These are phyloP conservation scores for Tiaroga cobitis DNA, from an alignment of 2,797 vertebrate species.

Conservation along the genomic window DNA sequence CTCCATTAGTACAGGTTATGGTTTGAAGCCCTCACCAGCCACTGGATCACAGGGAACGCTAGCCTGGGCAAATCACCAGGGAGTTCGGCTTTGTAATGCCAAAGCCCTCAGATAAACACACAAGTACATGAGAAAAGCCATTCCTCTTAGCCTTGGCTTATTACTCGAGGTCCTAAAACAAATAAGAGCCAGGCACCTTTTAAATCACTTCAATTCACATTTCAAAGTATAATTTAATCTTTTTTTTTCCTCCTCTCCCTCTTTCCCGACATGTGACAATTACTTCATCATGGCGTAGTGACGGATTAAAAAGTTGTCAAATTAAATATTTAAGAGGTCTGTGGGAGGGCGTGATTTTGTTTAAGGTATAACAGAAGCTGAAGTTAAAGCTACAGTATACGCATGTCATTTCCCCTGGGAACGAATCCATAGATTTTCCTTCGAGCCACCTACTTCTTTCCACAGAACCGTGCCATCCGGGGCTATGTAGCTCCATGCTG, in stretches of 20 bases:
- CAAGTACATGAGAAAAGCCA: constrained; percentile 73
- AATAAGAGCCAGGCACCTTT: constrained; percentile 90
- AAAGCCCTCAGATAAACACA: constrained; percentile 70
- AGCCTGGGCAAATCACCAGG: constrained; percentile 69
- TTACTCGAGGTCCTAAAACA: constrained; percentile 88
- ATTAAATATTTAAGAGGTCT: constrained; percentile 99
- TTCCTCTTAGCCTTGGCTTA: constrained; percentile 81
- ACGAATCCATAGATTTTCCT: constrained; percentile 93
- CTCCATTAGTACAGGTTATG: constrained; percentile 57
- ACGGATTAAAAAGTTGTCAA: constrained; percentile 99
- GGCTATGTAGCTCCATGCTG: constrained; percentile 80
- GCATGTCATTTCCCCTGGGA: constrained; percentile 97
- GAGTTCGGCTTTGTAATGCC: constrained; percentile 68
- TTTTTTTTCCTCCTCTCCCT: constrained; percentile 86
- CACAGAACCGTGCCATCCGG: constrained; percentile 84
- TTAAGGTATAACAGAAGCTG: constrained; percentile 99
- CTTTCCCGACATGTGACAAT: constrained; percentile 95
- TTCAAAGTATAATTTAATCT: constrained; percentile 98
- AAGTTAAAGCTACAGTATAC: constrained; percentile 93
- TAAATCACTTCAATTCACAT: constrained; percentile 95
- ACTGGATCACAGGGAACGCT: constrained; percentile 31
- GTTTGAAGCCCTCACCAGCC: constrained; percentile 52
- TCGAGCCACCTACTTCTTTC: constrained; percentile 97
- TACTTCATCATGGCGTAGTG: constrained; percentile 98
- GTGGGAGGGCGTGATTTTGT: constrained; percentile 90